Percentiles rank a stretch among this genome's conserved stretches.
These are phyloP conservation scores for Allolobophora icterica DNA, from an alignment of 2,888 invertebrate species.

Conservation along the genomic window DNA sequence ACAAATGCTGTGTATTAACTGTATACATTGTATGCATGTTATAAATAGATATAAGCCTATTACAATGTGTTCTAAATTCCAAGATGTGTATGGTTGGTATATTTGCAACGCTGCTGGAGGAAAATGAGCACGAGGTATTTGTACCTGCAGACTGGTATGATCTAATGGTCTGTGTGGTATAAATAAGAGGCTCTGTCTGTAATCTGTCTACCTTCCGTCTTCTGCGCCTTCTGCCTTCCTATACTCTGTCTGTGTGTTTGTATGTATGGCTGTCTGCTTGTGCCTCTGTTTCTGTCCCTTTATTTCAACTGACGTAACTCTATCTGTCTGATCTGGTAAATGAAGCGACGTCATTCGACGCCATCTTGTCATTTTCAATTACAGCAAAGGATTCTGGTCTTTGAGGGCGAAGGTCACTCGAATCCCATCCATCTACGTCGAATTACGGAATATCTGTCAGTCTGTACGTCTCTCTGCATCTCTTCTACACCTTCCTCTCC, in stretches of 20 bases:
- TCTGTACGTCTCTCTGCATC: not conserved
- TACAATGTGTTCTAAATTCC: not conserved
- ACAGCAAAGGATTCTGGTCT: not conserved
- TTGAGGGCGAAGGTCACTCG: not conserved
- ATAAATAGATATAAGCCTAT: too few relatives aligned
- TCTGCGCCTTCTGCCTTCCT: too few relatives aligned
- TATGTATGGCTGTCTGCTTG: not conserved
- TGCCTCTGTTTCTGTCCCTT: not conserved
- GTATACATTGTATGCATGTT: too few relatives aligned
- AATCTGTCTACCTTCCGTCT: not conserved
- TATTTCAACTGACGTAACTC: not conserved
- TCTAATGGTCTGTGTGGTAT: not conserved
- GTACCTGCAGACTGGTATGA: not conserved
- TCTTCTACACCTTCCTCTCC: not conserved
- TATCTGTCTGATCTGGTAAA: not conserved
- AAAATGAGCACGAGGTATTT: not conserved
- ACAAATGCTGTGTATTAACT: not conserved
- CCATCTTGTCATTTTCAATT: slow-evolving; percentile 17
- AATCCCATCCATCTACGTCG: slow-evolving; percentile 17
- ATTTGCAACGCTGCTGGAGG: not conserved
- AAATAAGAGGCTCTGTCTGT: not conserved
- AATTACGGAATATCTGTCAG: not conserved
- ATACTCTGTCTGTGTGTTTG: not conserved
- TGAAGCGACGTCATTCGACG: slow-evolving; percentile 17
- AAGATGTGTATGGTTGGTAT: not conserved